Evolutionary conservation across 2,888 invertebrate species (phyloP).

Genomic region (Acleris emargana): DNA sequence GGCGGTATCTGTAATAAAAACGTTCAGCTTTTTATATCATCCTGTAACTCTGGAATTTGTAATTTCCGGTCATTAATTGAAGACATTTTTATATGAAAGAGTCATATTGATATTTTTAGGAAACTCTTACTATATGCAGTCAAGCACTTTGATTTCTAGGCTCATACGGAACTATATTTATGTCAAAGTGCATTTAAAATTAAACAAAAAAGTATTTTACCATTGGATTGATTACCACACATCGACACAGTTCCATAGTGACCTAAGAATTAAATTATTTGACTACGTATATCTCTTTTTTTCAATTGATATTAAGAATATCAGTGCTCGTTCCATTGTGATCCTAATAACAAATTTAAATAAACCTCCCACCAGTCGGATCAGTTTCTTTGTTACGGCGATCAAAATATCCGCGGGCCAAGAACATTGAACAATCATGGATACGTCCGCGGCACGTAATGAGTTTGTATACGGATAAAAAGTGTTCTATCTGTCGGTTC

Average conservation of each 20-base stretch:
- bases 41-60: constrained; percentile 55
- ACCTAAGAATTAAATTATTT: too few relatives aligned
- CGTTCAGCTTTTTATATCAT: constrained; percentile 46
- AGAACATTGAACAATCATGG: constrained; percentile 52
- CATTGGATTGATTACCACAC: too few relatives aligned
- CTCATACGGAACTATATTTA: too few relatives aligned
- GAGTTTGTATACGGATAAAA: constrained; percentile 80
- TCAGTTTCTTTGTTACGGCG: constrained; percentile 32
- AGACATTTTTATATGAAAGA: constrained; percentile 34
- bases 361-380: constrained; percentile 11
- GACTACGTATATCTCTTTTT: background rate
- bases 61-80: constrained; percentile 64
- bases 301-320: background rate
- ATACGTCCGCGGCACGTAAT: constrained; percentile 61
- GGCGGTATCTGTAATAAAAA: constrained; percentile 49
- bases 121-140: too few relatives aligned
- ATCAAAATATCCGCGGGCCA: constrained; percentile 49
- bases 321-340: constrained; percentile 6
- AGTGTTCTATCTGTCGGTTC: constrained; percentile 78
- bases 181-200: too few relatives aligned
- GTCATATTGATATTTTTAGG: too few relatives aligned
- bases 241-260: too few relatives aligned
- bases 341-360: constrained; percentile 26
- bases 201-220: too few relatives aligned
- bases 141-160: too few relatives aligned